Evolutionary conservation across 2,113 vertebrate genomes (phyloP), one percentile per base, ranked within the genome.

Genomic region (Propithecus coquereli): DNA sequence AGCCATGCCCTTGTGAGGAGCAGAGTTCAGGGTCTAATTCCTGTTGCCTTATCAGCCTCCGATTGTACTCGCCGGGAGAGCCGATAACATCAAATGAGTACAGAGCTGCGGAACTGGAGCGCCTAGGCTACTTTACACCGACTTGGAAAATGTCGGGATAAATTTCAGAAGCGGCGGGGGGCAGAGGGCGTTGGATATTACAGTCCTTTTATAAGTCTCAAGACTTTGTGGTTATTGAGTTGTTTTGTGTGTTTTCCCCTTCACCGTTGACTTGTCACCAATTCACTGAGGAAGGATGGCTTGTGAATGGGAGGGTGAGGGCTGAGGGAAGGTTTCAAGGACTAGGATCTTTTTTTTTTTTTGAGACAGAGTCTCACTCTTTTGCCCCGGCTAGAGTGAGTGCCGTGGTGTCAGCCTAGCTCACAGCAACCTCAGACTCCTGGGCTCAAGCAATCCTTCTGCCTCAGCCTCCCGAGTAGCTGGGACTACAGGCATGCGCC

Each of bases 21-120:
- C 90, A 74, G 86, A 87, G 70, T 95, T 96, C 92, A 84, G 63
- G 68, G 73, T 91, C 63, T 40, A 83, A 92, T 86, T 95, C 63
- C 76, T 54, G 63, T 45, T 52, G 71, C 32, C n/a, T 80, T 76
- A 73, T 83, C 90, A 91, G 65, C 37, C 65, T 34, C 54, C 0
- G 7, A 30, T 25, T 40, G 63, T n/a, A 83, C 50, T 43, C 43
- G 71, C 14, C 9, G 13, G 34, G 59, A 73, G n/a, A 77, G 76
- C 90, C 7, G 82, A 70, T 88, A 57, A 50, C 32, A 54, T 74
- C 63, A 65, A 10, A 45, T 0, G 71, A 68, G 63, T 22, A 17
- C 76, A 17, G 66, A 23, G 63, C 83, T 47, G 63, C 34, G 34
- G 32, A 74, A 54, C 54, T 23, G 54, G 63, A 65, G 68, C 32